Evolutionary conservation across 2,113 vertebrate genomes (phyloP).

Genomic region (Mirza zaza): DNA sequence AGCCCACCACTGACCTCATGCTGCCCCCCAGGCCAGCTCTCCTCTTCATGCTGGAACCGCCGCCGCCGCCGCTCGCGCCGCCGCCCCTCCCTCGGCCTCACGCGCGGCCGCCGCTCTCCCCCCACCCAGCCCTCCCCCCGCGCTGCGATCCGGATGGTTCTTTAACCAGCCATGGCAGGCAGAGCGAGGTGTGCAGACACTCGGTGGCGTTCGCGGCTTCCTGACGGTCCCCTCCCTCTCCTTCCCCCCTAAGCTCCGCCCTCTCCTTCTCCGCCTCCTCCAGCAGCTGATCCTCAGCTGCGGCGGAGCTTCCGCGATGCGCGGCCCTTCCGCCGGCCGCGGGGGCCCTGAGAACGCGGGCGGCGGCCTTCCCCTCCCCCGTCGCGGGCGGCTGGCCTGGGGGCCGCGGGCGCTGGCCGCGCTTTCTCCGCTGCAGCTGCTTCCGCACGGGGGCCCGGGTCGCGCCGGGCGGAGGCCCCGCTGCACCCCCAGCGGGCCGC

Average conservation of each 20-base stretch:
- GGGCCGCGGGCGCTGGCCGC: constrained; percentile 32
- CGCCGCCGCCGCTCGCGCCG: constrained; percentile 72
- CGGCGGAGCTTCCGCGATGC: constrained; percentile 63
- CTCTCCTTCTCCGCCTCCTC: constrained; percentile 64
- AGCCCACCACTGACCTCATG: constrained; percentile 96
- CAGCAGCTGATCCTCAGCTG: constrained; percentile 86
- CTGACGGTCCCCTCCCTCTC: constrained; percentile 70
- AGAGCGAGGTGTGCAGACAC: constrained; percentile 80
- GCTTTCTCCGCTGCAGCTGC: not conserved
- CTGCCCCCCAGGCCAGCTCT: constrained; percentile 88
- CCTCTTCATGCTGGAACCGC: constrained; percentile 88
- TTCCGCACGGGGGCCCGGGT: not conserved
- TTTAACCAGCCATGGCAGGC: constrained; percentile 84
- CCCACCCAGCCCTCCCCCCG: constrained; percentile 58
- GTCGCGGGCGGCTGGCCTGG: not conserved
- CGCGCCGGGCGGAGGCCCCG: not conserved
- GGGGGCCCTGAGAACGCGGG: not conserved
- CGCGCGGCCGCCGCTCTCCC: constrained; percentile 66
- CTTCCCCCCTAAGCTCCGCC: constrained; percentile 33
- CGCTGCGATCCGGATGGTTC: constrained; percentile 81
- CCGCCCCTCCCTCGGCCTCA: constrained; percentile 76
- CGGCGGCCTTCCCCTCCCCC: constrained; percentile 53
- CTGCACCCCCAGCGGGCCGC: not conserved
- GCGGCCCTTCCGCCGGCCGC: constrained; percentile 59
- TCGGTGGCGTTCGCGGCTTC: constrained; percentile 80